Percentiles rank a stretch among this genome's conserved stretches.
Evolutionary conservation across 2,888 invertebrate genomes (phyloP).

Genomic region (Parnassius smintheus): DNA sequence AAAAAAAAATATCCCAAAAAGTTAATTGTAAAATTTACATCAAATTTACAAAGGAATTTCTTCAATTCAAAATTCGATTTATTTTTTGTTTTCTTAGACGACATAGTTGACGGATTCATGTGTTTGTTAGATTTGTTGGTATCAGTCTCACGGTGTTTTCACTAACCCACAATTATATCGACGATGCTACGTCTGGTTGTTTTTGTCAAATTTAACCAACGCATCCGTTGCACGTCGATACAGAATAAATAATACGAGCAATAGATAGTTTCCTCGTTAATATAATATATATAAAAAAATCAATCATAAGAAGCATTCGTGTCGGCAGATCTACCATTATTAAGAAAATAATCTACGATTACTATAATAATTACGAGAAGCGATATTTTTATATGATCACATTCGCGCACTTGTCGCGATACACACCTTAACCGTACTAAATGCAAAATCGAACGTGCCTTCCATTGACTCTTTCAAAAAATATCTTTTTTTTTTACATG

Average conservation of each 20-base stretch:
- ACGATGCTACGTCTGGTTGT: not conserved
- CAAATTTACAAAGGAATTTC: not conserved
- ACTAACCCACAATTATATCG: not conserved
- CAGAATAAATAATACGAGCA: conserved; percentile 23
- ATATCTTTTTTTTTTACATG: not conserved
- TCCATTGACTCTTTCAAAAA: conserved; percentile 15
- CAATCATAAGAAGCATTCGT: conserved; percentile 40
- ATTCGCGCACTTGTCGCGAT: conserved; percentile 47
- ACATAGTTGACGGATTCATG: not conserved
- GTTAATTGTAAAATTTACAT: not conserved
- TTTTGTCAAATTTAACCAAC: too few species aligned
- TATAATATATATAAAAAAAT: conserved; percentile 22
- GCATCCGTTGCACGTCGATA: not conserved
- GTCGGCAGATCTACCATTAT: not conserved
- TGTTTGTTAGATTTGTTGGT: not conserved
- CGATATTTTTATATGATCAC: conserved; percentile 67
- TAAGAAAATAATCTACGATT: conserved; percentile 46
- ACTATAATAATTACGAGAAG: conserved; percentile 53
- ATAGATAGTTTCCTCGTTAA: not conserved
- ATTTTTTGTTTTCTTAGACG: not conserved
- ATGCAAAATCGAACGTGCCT: conserved; percentile 51
- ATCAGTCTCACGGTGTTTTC: conserved; percentile 5
- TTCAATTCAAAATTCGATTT: not conserved
- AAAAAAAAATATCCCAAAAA: too few species aligned
- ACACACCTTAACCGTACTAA: conserved; percentile 56